These are phyloP conservation scores for Rhinogobio ventralis DNA, from an alignment of 2,797 vertebrate genomes.

Conservation along the genomic window DNA sequence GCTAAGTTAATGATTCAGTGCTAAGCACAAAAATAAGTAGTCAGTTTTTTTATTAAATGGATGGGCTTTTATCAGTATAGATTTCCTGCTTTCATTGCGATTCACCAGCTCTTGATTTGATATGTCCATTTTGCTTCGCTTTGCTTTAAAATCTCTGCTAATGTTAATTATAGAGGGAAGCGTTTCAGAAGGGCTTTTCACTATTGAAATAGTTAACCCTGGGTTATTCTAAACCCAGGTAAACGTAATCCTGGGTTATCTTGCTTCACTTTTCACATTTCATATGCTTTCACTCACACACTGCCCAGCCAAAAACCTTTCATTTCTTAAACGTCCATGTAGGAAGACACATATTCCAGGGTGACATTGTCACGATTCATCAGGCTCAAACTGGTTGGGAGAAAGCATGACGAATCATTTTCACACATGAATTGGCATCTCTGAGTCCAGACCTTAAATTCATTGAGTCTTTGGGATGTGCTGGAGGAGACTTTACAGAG, in stretches of 20 bases:
- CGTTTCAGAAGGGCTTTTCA: background rate
- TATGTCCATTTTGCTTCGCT: background rate
- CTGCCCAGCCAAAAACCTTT: no score
- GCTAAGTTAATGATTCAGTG: background rate
- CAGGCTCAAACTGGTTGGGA: no score
- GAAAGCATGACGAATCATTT: no score
- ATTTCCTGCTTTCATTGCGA: background rate
- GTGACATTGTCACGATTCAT: no score
- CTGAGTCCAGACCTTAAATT: no score
- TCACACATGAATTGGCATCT: no score
- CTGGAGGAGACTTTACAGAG: no score
- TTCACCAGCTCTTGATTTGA: background rate
- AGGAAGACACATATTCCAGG: no score
- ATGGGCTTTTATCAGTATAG: background rate
- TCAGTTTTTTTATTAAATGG: background rate
- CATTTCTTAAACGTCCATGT: no score
- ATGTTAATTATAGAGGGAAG: background rate
- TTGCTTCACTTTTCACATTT: background rate
- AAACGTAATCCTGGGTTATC: background rate
- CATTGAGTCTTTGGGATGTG: no score
- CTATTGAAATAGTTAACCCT: background rate
- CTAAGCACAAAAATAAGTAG: background rate
- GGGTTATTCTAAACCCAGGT: background rate
- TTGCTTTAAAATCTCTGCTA: background rate
- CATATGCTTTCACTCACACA: no score